Percentiles rank a stretch among this genome's conserved stretches.
Evolutionary conservation across 2,888 invertebrate species (phyloP).

Genomic region (Ischnus inquisitorius): DNA sequence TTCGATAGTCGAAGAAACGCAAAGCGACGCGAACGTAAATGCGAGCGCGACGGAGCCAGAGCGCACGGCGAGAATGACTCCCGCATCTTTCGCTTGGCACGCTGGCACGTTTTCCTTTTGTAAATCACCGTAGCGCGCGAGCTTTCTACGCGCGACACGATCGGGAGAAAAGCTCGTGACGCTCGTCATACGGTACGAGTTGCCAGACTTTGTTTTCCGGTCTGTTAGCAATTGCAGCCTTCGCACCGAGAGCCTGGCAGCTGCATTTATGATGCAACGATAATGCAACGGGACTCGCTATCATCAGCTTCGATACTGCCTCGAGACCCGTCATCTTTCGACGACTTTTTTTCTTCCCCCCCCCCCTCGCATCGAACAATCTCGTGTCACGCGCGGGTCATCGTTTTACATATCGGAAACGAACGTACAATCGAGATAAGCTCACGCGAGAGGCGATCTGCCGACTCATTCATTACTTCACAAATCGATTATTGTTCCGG

Average conservation of each 20-base stretch:
- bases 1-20: too few species aligned
- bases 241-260: not conserved
- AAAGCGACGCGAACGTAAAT: too few species aligned
- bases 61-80: not conserved
- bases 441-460: not conserved
- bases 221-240: constrained; percentile 13
- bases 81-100: not conserved
- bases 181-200: constrained; percentile 1
- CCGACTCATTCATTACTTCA: not conserved
- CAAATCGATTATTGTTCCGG: not conserved
- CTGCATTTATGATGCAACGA: constrained; percentile 12
- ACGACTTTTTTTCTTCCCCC: not conserved
- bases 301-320: not conserved
- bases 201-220: constrained; percentile 28
- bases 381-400: constrained; percentile 6
- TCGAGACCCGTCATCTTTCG: not conserved
- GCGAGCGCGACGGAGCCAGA: not conserved
- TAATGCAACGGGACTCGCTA: constrained; percentile 4
- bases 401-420: not conserved
- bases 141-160: constrained; percentile 26
- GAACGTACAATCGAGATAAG: not conserved
- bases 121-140: constrained; percentile 43
- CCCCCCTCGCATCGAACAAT: not conserved
- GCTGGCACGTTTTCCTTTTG: constrained; percentile 11
- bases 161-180: constrained; percentile 41